phyloP scores from a whole-genome alignment of 2,113 vertebrate genomes.

The Misgurnus anguillicaudatus region DNA sequence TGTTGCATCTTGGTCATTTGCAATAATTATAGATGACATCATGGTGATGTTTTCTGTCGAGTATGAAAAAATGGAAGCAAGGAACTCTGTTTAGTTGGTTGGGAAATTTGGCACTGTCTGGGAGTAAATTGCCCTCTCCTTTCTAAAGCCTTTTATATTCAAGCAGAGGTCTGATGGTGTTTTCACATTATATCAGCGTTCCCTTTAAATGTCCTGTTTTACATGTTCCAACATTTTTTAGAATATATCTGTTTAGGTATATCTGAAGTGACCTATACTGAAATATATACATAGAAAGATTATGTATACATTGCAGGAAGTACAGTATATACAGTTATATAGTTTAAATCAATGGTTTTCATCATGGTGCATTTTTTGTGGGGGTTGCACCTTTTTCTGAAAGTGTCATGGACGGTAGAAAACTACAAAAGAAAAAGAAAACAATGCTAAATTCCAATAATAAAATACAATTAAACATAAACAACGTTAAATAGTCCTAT shows the following conservation, averaged over 20 bases:
- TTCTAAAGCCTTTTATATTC: not conserved
- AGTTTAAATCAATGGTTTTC: too few species aligned
- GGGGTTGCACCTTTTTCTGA: too few species aligned
- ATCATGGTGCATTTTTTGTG: too few species aligned
- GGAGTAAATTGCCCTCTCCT: not conserved
- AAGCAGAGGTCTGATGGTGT: not conserved
- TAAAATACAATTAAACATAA: too few species aligned
- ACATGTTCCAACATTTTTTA: not conserved
- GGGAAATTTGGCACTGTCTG: slow-evolving; percentile 8
- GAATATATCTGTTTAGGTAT: not conserved
- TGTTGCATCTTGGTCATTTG: slow-evolving; percentile 53
- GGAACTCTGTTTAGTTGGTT: not conserved
- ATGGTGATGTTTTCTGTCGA: slow-evolving; percentile 49
- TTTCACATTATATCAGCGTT: not conserved
- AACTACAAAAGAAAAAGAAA: too few species aligned
- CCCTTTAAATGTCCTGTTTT: not conserved
- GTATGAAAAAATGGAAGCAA: slow-evolving; percentile 16
- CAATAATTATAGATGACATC: slow-evolving; percentile 66
- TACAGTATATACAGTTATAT: too few species aligned
- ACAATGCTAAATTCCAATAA: too few species aligned
- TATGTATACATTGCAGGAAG: too few species aligned
- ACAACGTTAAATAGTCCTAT: too few species aligned
- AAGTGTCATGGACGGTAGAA: too few species aligned
- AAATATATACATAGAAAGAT: too few species aligned
- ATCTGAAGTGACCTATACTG: not conserved